phyloP scores from a whole-genome alignment of 2,797 vertebrate genomes.

The Acropternis orthonyx region DNA sequence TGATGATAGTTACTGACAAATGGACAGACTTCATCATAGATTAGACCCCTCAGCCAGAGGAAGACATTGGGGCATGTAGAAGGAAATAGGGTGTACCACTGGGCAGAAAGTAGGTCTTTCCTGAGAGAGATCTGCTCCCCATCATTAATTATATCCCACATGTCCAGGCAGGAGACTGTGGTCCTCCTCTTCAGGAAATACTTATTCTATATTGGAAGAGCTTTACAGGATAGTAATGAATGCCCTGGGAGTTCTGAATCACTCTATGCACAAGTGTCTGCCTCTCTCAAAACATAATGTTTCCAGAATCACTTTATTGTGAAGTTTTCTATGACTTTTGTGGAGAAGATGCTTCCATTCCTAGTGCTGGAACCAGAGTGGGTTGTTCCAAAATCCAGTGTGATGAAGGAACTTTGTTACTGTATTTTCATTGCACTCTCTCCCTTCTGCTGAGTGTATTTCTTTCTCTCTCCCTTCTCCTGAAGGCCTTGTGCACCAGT shows the following conservation, averaged over 20 bases:
- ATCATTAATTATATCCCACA: background rate
- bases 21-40: background rate
- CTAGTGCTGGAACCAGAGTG: background rate
- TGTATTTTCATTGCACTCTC: background rate
- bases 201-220: background rate
- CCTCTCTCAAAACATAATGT: background rate
- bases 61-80: background rate
- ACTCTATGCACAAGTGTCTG: background rate
- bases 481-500: constrained; percentile 84
- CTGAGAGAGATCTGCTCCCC: background rate
- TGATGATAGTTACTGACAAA: background rate
- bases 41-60: background rate
- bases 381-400: background rate
- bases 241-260: background rate
- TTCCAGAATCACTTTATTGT: background rate
- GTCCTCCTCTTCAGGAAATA: background rate
- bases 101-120: background rate
- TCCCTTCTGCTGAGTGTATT: background rate
- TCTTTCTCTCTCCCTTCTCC: background rate
- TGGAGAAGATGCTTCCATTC: background rate
- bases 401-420: background rate
- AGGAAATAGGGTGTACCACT: background rate
- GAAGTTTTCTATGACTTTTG: background rate
- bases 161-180: background rate
- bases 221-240: background rate